Evolutionary conservation across 1,140 invertebrate genomes (phyloP).

Genomic region (Diuraphis noxia): DNA sequence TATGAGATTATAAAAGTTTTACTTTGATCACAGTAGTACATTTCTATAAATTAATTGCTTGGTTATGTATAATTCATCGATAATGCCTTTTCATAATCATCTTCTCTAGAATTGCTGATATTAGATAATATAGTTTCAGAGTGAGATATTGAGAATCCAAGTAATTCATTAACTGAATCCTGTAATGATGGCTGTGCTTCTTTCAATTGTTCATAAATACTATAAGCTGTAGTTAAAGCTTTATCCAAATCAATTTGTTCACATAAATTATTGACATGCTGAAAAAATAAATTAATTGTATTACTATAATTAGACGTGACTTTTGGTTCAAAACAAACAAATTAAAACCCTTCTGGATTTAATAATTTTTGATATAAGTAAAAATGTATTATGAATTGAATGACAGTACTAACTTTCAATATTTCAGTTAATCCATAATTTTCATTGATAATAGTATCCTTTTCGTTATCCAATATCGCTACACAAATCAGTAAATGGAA

Average conservation of each 20-base stretch:
- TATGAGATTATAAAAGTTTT: not conserved
- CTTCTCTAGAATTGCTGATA: constrained; percentile 35
- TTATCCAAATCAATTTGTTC: constrained; percentile 79
- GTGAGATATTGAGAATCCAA: not conserved
- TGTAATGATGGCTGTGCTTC: constrained; percentile 68
- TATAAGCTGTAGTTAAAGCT: constrained; percentile 82
- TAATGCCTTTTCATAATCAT: constrained; percentile 47
- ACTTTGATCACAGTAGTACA: constrained; percentile 29
- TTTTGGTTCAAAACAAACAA: not conserved
- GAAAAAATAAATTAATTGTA: constrained; percentile 59
- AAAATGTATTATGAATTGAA: not conserved
- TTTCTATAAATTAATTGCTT: not conserved
- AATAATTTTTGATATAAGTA: not conserved
- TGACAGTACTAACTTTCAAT: constrained; percentile 73
- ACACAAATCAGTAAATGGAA: constrained; percentile 91
- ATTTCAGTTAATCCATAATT: constrained; percentile 95
- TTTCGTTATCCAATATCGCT: constrained; percentile 88
- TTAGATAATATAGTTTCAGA: constrained; percentile 21
- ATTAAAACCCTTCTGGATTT: not conserved
- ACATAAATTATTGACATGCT: constrained; percentile 93
- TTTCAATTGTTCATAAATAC: constrained; percentile 82
- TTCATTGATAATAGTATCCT: constrained; percentile 81
- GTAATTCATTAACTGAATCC: constrained; percentile 48
- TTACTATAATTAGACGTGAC: not conserved
- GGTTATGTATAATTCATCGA: constrained; percentile 58